Evolutionary conservation across 64 coral and sea anemone genomes (phyloP).

Genomic region (Porites lutea): DNA sequence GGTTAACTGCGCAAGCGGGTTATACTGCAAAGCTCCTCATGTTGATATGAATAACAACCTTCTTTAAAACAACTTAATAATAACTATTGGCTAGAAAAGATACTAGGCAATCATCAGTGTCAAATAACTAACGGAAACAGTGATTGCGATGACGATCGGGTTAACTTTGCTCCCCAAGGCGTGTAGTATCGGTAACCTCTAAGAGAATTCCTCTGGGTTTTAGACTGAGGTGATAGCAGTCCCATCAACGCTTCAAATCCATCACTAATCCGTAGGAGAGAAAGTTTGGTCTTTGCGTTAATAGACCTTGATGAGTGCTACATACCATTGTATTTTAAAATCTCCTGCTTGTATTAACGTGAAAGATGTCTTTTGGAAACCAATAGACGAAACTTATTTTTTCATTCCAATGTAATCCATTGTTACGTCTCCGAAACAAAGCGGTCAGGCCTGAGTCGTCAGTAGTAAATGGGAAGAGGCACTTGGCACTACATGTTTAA

Average conservation of each 20-base stretch:
- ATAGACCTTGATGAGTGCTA: constrained; percentile 28
- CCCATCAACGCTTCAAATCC: constrained; percentile 33
- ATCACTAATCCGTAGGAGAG: constrained; percentile 32
- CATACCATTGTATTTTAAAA: background rate
- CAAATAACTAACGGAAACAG: background rate
- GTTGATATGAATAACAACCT: too few relatives aligned
- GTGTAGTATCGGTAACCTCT: background rate
- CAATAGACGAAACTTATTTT: too few relatives aligned
- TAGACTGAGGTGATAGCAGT: background rate
- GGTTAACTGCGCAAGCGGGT: too few relatives aligned
- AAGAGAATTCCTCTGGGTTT: too few relatives aligned
- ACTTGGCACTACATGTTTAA: too few relatives aligned
- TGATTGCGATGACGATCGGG: background rate
- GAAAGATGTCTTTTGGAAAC: background rate
- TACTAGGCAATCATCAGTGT: background rate
- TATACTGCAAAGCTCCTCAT: too few relatives aligned
- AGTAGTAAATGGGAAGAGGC: too few relatives aligned
- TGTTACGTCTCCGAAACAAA: too few relatives aligned
- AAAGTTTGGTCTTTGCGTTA: background rate
- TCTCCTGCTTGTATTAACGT: background rate
- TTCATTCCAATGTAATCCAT: too few relatives aligned
- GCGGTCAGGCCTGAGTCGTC: too few relatives aligned
- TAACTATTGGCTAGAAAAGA: too few relatives aligned
- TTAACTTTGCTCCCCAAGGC: background rate
- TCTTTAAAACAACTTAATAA: too few relatives aligned